These are phyloP conservation scores for Thumatha senex DNA, from an alignment of 2,888 invertebrate species.

Conservation along the genomic window DNA sequence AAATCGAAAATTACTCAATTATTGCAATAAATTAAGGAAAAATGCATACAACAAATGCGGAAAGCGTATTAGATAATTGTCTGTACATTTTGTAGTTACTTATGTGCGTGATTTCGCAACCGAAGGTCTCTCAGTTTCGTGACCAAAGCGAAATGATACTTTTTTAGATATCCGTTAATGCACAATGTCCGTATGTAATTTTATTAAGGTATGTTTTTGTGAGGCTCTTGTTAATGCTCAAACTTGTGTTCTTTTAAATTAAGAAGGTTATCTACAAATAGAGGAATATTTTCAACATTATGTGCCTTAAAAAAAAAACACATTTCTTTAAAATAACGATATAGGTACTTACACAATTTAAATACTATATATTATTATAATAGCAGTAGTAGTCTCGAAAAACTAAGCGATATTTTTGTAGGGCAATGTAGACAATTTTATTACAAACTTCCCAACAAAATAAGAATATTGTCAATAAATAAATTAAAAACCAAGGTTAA, in stretches of 20 bases:
- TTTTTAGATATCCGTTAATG: conserved; percentile 25
- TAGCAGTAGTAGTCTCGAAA: too few relatives aligned
- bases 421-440: too few relatives aligned
- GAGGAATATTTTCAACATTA: too few relatives aligned
- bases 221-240: conserved; percentile 2
- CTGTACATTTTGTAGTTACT: conserved; percentile 5
- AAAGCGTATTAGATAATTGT: conserved; percentile 21
- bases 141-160: conserved; percentile 26
- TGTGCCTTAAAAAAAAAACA: too few relatives aligned
- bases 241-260: background rate
- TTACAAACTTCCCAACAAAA: too few relatives aligned
- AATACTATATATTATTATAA: too few relatives aligned
- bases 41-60: conserved; percentile 28
- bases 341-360: too few relatives aligned
- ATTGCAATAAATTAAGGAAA: conserved; percentile 30
- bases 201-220: conserved; percentile 4
- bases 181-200: conserved; percentile 15
- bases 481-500: too few relatives aligned
- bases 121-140: conserved; percentile 13
- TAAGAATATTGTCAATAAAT: too few relatives aligned
- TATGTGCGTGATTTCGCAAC: background rate
- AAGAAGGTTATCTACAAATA: too few relatives aligned
- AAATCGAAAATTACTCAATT: conserved; percentile 9
- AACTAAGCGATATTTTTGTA: too few relatives aligned
- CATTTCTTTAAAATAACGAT: too few relatives aligned